These are phyloP conservation scores for Suricata suricatta DNA, from an alignment of 2,113 vertebrate genomes.

Conservation along the genomic window DNA sequence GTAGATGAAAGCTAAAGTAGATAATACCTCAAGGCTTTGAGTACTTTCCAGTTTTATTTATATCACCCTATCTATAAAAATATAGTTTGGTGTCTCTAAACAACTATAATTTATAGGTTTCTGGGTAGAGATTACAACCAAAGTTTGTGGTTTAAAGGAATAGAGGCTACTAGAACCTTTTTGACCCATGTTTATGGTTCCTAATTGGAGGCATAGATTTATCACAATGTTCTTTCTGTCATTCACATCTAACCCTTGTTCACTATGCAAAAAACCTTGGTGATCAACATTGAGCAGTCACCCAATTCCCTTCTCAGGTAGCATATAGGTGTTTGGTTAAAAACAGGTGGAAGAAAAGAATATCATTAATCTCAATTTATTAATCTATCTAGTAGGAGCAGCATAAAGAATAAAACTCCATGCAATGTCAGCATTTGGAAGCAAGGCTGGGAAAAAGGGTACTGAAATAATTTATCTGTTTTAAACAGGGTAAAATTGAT, in stretches of 20 bases:
- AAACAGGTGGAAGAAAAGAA: conserved; percentile 27
- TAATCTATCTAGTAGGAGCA: neutral
- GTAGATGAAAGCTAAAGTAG: neutral
- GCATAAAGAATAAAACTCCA: neutral
- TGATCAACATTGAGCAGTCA: neutral
- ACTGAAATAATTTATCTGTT: neutral
- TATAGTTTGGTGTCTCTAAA: neutral
- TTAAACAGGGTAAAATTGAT: neutral
- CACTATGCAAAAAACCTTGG: neutral
- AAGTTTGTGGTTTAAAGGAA: neutral
- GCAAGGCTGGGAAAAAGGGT: neutral
- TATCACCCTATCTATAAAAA: neutral
- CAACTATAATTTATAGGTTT: neutral
- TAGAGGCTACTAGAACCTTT: neutral
- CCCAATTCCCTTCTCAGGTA: neutral
- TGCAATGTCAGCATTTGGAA: neutral
- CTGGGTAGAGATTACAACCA: neutral
- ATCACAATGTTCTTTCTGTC: neutral
- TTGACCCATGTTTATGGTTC: neutral
- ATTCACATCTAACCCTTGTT: conserved; percentile 8
- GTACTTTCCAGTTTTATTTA: neutral
- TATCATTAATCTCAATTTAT: conserved; percentile 54
- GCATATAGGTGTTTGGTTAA: neutral
- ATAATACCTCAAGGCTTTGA: neutral
- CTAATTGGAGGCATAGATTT: neutral